Evolutionary conservation across 92 coral and sea anemone species (phyloP).

Genomic region (Chrysogorgia sp.): DNA sequence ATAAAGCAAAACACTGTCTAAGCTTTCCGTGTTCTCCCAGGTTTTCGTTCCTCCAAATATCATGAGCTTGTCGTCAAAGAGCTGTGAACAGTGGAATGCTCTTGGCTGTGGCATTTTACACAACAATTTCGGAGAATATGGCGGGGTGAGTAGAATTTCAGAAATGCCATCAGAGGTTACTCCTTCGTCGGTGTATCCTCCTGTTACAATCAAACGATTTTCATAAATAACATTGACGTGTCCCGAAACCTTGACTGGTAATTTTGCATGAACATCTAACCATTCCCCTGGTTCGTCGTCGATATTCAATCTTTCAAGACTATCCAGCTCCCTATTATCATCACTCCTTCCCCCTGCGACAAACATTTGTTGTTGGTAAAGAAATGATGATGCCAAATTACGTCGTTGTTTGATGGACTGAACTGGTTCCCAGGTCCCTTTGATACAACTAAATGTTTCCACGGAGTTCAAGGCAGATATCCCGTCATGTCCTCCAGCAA

Average conservation of each 20-base stretch:
- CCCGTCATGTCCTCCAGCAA: background rate
- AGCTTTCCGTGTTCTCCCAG: too few species aligned
- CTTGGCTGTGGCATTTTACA: background rate
- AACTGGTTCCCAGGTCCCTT: background rate
- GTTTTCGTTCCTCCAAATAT: background rate
- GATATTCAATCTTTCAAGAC: background rate
- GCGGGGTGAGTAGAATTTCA: constrained; percentile 11
- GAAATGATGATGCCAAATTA: background rate
- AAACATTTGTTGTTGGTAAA: background rate
- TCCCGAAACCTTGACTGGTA: background rate
- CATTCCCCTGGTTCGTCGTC: background rate
- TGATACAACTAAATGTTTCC: background rate
- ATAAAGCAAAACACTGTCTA: constrained; percentile 9
- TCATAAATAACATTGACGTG: background rate
- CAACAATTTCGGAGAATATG: background rate
- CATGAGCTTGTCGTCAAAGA: background rate
- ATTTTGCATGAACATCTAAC: background rate
- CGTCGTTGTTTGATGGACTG: background rate
- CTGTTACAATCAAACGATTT: background rate
- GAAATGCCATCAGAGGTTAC: background rate
- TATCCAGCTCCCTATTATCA: background rate
- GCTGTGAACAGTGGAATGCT: background rate
- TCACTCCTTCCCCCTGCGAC: constrained; percentile 7
- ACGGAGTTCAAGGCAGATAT: background rate
- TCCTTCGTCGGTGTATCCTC: background rate